A percentile compares a stretch with the other conserved stretches of the same genome.
These are phyloP conservation scores for Philereme vetulata DNA, from an alignment of 2,888 invertebrate species.

Conservation along the genomic window DNA sequence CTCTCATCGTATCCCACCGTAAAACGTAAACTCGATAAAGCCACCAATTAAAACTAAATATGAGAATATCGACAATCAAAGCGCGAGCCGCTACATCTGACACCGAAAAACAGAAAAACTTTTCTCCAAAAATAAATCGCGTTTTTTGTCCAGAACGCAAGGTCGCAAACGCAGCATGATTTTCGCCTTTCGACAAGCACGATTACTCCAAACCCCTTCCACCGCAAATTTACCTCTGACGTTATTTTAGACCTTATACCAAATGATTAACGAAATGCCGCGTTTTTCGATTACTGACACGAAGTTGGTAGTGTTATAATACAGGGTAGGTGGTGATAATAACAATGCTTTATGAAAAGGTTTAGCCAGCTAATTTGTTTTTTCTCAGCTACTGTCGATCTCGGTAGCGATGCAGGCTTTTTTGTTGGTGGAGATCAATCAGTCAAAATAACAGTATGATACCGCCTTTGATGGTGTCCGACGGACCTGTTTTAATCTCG, in stretches of 20 bases:
- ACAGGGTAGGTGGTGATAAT: conserved; percentile 80
- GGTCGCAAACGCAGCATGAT: conserved; percentile 79
- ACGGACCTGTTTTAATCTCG: conserved; percentile 81
- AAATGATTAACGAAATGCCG: conserved; percentile 44
- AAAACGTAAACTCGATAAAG: conserved; percentile 84
- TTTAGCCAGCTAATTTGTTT: conserved; percentile 84
- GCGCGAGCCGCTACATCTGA: conserved; percentile 81
- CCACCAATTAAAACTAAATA: conserved; percentile 84
- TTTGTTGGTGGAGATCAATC: conserved; percentile 81
- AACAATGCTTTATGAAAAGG: conserved; percentile 83
- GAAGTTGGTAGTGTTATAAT: conserved; percentile 56
- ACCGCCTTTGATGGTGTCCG: conserved; percentile 83
- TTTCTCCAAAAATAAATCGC: conserved; percentile 77
- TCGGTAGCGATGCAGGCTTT: conserved; percentile 81
- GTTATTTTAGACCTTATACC: conserved; percentile 60
- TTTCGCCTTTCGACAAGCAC: conserved; percentile 76
- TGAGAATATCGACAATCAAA: conserved; percentile 83
- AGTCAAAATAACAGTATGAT: conserved; percentile 84
- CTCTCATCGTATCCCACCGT: conserved; percentile 83
- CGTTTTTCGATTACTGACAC: conserved; percentile 52
- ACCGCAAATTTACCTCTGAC: conserved; percentile 31
- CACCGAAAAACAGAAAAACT: conserved; percentile 75
- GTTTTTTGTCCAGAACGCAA: conserved; percentile 72
- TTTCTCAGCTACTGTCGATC: conserved; percentile 83
- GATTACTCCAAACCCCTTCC: conserved; percentile 53